A percentile compares a stretch with the other conserved stretches of the same genome.
Evolutionary conservation across 2,797 vertebrate species (phyloP).

Genomic region (Neosilurus hyrtlii): DNA sequence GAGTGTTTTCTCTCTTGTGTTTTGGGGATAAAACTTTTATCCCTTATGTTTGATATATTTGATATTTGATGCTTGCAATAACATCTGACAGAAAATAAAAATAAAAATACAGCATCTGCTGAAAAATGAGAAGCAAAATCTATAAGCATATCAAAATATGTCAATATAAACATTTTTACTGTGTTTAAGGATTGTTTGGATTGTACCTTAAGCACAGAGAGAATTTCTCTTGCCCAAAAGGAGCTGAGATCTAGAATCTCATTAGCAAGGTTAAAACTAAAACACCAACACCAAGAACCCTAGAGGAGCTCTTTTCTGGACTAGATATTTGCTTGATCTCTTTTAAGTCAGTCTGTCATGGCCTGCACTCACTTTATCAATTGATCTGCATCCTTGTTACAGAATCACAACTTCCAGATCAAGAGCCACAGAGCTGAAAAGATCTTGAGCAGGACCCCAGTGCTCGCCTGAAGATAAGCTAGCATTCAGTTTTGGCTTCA

Average conservation of each 20-base stretch:
- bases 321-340: background rate
- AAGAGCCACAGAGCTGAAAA: background rate
- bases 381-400: constrained; percentile 1
- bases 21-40: background rate
- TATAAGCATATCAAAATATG: background rate
- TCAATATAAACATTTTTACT: background rate
- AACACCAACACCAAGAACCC: background rate
- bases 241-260: background rate
- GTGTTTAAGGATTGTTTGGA: background rate
- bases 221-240: background rate
- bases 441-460: background rate
- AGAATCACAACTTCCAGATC: constrained; percentile 1
- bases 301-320: background rate
- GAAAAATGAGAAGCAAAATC: background rate
- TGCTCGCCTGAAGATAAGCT: constrained; percentile 32
- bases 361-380: constrained; percentile 3
- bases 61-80: background rate
- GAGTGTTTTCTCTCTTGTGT: background rate
- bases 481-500: constrained; percentile 12
- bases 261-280: background rate
- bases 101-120: background rate
- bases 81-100: background rate
- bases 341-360: constrained; percentile 1
- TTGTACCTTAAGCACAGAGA: background rate
- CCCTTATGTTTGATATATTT: background rate